phyloP scores from a whole-genome alignment of 2,888 invertebrate species.

The Trimorus sp. region DNA sequence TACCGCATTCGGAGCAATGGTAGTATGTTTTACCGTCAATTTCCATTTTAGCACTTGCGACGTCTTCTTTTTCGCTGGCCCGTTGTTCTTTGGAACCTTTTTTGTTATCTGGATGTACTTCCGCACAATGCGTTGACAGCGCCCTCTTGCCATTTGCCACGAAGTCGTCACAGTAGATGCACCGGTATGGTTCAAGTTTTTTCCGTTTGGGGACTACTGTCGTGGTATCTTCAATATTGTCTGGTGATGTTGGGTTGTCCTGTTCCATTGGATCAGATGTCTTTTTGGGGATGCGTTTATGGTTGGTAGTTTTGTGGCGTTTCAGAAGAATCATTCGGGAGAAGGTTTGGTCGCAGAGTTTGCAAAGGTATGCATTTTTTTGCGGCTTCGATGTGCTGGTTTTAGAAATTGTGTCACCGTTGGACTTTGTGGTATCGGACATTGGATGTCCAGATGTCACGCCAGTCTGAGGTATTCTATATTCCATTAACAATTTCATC shows the following conservation, averaged over 20 bases:
- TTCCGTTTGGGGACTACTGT: conserved; percentile 17
- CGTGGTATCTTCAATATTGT: too few relatives aligned
- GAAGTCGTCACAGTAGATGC: conserved; percentile 72
- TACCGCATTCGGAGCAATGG: conserved; percentile 84
- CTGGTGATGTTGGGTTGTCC: neutral
- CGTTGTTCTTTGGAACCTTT: conserved; percentile 46
- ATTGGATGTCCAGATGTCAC: neutral
- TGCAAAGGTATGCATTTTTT: neutral
- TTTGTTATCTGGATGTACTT: conserved; percentile 68
- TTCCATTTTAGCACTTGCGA: conserved; percentile 75
- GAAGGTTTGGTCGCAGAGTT: conserved; percentile 4
- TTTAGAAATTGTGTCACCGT: neutral
- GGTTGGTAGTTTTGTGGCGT: neutral
- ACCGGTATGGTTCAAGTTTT: conserved; percentile 62
- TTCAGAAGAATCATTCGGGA: neutral
- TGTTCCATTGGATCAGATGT: neutral
- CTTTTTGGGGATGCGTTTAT: neutral
- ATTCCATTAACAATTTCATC: conserved; percentile 24
- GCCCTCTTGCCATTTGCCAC: conserved; percentile 67
- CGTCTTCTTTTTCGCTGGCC: conserved; percentile 77
- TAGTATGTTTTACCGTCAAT: conserved; percentile 83
- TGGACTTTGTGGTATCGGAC: too few relatives aligned
- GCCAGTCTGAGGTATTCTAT: conserved; percentile 8
- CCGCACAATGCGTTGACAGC: conserved; percentile 66
- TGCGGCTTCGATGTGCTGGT: neutral